phyloP scores from a whole-genome alignment of 2,113 vertebrate genomes.

The Melanostigma gelatinosum region DNA sequence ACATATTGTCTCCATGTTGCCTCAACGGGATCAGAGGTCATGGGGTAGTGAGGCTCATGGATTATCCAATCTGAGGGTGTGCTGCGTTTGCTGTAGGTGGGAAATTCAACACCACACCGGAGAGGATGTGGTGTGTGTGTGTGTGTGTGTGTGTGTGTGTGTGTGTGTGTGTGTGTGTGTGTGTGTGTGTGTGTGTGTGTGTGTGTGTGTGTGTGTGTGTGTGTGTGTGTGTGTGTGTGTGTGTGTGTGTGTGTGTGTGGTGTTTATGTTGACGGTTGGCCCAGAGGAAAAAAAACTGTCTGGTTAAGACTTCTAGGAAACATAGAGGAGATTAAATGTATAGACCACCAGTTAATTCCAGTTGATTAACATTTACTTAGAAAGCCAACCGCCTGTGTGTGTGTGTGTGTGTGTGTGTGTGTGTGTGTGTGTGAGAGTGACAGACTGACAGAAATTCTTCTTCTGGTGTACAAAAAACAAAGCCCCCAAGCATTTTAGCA shows the following conservation, averaged over 20 bases:
- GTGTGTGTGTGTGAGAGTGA: neutral
- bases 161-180: too few species aligned
- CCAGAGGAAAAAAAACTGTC: neutral
- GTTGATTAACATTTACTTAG: slow-evolving; percentile 24
- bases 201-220: too few species aligned
- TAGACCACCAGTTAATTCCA: slow-evolving; percentile 31
- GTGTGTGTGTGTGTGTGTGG: slow-evolving; percentile 15
- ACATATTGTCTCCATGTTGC: too few species aligned
- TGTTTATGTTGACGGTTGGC: slow-evolving; percentile 17
- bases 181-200: too few species aligned
- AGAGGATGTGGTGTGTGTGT: slow-evolving; percentile 71
- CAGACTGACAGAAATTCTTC: neutral
- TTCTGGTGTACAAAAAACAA: neutral
- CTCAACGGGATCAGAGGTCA: neutral
- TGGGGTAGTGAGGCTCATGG: neutral
- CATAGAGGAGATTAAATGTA: neutral
- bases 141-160: too few species aligned
- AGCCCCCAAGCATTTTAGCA: neutral
- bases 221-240: slow-evolving; percentile 38
- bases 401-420: neutral
- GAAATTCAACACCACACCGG: slow-evolving; percentile 20
- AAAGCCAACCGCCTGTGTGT: slow-evolving; percentile 10
- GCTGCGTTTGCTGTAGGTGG: neutral
- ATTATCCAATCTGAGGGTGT: neutral
- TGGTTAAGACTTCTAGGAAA: slow-evolving; percentile 56